These are phyloP conservation scores for Xenopus borealis DNA, from an alignment of 2,113 vertebrate species.

Conservation along the genomic window DNA sequence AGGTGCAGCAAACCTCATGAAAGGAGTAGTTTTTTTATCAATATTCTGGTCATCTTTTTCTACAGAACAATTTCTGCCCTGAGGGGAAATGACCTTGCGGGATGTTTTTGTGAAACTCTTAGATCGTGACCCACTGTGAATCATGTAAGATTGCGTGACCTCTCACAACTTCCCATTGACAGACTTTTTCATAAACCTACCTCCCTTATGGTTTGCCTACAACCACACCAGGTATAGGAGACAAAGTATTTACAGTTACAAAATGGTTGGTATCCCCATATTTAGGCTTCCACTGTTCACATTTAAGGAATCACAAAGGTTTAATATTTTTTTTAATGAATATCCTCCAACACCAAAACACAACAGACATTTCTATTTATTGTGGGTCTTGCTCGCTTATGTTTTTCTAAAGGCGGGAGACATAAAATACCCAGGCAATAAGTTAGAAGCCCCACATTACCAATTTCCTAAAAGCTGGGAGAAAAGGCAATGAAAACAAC, in stretches of 20 bases:
- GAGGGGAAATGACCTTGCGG: background rate
- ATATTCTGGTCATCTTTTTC: conserved; percentile 31
- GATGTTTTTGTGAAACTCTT: conserved; percentile 1
- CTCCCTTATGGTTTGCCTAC: background rate
- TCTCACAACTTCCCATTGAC: background rate
- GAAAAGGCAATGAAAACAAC: no score
- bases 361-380: no score
- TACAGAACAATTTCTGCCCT: conserved; percentile 19
- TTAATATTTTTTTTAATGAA: no score
- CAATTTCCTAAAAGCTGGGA: no score
- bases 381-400: no score
- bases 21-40: conserved; percentile 34
- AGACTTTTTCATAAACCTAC: background rate
- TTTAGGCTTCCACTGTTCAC: no score
- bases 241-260: background rate
- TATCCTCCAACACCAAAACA: no score
- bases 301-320: no score
- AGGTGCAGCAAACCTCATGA: background rate
- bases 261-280: no score
- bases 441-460: no score
- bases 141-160: background rate
- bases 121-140: background rate
- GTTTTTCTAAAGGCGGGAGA: no score
- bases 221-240: background rate
- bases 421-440: no score